Percentiles rank a stretch among this genome's conserved stretches.
These are phyloP conservation scores for Acanthosepion esculentum DNA, from an alignment of 2,888 invertebrate genomes.

Conservation along the genomic window DNA sequence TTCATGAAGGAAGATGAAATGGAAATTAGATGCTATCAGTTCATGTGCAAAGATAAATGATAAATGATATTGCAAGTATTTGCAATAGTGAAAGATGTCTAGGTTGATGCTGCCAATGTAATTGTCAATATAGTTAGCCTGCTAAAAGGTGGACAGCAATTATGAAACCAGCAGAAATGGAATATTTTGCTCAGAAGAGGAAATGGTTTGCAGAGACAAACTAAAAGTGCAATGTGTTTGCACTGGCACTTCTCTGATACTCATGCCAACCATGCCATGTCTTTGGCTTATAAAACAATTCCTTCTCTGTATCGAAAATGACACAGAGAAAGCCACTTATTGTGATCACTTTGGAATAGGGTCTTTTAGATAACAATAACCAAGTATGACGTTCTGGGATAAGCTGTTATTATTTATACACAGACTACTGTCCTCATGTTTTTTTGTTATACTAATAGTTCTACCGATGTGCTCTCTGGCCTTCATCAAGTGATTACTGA, in stretches of 20 bases:
- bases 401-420: no score
- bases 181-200: not conserved
- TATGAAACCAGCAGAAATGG: not conserved
- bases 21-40: conserved; percentile 18
- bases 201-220: not conserved
- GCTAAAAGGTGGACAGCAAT: not conserved
- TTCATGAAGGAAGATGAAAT: not conserved
- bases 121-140: not conserved
- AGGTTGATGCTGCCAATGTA: not conserved
- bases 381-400: no score
- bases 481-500: no score
- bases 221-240: not conserved
- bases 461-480: no score
- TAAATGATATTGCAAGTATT: not conserved
- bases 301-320: no score
- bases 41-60: not conserved
- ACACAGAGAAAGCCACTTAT: no score
- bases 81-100: not conserved
- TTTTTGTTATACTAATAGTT: no score
- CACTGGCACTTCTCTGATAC: not conserved
- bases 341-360: no score
- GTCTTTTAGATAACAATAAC: no score
- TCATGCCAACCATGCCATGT: not conserved
- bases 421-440: no score
- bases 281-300: not conserved